Evolutionary conservation across 2,797 vertebrate genomes (phyloP), one percentile per base, ranked within the genome.

Genomic region (Gorsachius magnificus): DNA sequence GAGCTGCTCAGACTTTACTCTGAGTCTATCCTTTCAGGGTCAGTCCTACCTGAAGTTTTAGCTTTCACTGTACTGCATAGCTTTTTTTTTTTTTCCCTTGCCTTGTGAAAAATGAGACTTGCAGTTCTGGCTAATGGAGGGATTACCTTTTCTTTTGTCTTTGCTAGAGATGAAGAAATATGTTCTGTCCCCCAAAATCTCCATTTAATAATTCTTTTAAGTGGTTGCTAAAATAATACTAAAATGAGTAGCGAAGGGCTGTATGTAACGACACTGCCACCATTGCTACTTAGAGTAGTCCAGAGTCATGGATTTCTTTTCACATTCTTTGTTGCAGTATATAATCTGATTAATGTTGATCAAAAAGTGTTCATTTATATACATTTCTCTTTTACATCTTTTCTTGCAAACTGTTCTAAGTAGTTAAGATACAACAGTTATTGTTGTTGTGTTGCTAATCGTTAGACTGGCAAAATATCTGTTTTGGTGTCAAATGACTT

Each of bases 81-180:
- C 56, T 35, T 72, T 4, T 63, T 36, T 45, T 89, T 36, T 53
- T 46, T 45, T 45, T 19, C 19, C 76, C 74, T 83, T 38, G 11
- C 86, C 60, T 79, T 83, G 38, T 90, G 86, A 74, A 90, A 95
- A 90, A 36, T 10, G 87, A 93, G n/a, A 63, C 83, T 77, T 65
- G 38, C n/a, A 58, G 41, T 36, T 69, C 51, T 69, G 51, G 12
- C 26, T 71, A 15, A 31, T 41, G 48, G 57, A 66, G 60, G 60
- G 41, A 48, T 50, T 33, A 16, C 36, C 17, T 78, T 63, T 50
- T 64, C 20, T 80, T 78, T 57, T 88, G 45, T 77, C 66, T 83
- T 65, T 84, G 70, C 74, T 84, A 2, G 48, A 64, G 70, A 38
- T 60, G 16, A 35, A 63, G 51, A 76, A 61, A 17, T 53, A 58